Evolutionary conservation across 2,888 invertebrate genomes (phyloP).

Genomic region (Megamerina dolium): DNA sequence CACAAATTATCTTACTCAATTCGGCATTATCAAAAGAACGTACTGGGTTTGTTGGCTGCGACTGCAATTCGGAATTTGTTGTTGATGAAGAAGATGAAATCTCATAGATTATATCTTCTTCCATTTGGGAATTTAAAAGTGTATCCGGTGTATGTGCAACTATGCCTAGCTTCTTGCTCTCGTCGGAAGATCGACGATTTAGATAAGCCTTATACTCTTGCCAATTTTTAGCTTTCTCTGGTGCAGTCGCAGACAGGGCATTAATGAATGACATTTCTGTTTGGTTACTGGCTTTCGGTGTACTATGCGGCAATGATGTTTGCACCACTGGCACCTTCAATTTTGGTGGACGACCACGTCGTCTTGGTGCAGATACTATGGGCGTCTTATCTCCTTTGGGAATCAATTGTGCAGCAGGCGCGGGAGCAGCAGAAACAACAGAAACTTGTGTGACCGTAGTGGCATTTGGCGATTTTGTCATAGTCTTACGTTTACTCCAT

Average conservation of each 20-base stretch:
- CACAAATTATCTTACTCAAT: too few species aligned
- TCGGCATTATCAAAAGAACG: too few species aligned
- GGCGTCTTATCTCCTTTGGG: neutral
- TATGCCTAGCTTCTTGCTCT: neutral
- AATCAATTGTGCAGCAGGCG: neutral
- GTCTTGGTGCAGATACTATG: constrained; percentile 15
- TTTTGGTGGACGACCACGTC: constrained; percentile 33
- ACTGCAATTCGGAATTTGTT: too few species aligned
- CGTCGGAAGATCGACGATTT: neutral
- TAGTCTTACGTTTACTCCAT: constrained; percentile 11
- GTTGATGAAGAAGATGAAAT: constrained; percentile 15
- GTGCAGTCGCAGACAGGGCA: too few species aligned
- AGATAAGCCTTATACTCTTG: constrained; percentile 25
- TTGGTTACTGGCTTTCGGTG: neutral
- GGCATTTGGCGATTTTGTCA: constrained; percentile 1
- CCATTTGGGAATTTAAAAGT: too few species aligned
- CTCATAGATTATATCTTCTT: constrained; percentile 13
- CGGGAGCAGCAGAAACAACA: neutral
- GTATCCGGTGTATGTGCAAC: too few species aligned
- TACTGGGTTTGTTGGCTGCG: too few species aligned
- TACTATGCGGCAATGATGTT: neutral
- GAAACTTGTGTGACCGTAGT: neutral
- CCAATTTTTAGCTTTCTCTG: constrained; percentile 25
- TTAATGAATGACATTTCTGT: too few species aligned
- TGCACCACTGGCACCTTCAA: neutral